Percentiles rank a stretch among this genome's conserved stretches.
phyloP scores from a whole-genome alignment of 35 echinoderm and acorn worm species.

The Holothuria glaberrima region DNA sequence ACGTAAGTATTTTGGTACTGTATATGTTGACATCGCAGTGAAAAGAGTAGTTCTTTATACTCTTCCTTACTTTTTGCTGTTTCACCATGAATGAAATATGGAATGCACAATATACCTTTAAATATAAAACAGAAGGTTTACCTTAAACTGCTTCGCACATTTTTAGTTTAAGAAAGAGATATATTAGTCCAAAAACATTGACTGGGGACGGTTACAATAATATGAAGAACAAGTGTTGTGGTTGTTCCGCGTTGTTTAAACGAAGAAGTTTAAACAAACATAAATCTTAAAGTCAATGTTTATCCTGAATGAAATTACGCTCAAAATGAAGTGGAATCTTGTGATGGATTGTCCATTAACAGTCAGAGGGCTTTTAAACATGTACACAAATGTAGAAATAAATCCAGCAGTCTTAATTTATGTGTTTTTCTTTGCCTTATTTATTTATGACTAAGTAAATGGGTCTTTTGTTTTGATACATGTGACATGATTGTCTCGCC shows the following conservation, averaged over 20 bases:
- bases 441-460: conserved; percentile 49
- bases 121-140: too few relatives aligned
- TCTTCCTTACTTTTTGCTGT: too few relatives aligned
- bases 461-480: conserved; percentile 53
- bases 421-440: conserved; percentile 12
- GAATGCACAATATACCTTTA: too few relatives aligned
- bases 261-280: conserved; percentile 31
- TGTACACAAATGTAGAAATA: not conserved
- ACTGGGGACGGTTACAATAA: conserved; percentile 13
- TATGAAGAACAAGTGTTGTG: conserved; percentile 1
- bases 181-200: too few relatives aligned
- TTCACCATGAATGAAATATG: too few relatives aligned
- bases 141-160: too few relatives aligned
- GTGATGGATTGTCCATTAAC: conserved; percentile 39
- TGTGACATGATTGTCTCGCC: conserved; percentile 3
- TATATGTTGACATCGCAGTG: too few relatives aligned
- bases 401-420: conserved; percentile 15
- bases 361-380: conserved; percentile 13
- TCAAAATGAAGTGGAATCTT: not conserved
- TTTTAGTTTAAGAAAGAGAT: too few relatives aligned
- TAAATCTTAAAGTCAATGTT: conserved; percentile 35
- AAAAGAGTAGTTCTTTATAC: too few relatives aligned
- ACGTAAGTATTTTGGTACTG: too few relatives aligned
- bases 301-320: conserved; percentile 36
- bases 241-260: conserved; percentile 19